Base-by-base conservation (phyloP, 2,888 invertebrate genomes). In the Phaonia tiefii region DNA sequence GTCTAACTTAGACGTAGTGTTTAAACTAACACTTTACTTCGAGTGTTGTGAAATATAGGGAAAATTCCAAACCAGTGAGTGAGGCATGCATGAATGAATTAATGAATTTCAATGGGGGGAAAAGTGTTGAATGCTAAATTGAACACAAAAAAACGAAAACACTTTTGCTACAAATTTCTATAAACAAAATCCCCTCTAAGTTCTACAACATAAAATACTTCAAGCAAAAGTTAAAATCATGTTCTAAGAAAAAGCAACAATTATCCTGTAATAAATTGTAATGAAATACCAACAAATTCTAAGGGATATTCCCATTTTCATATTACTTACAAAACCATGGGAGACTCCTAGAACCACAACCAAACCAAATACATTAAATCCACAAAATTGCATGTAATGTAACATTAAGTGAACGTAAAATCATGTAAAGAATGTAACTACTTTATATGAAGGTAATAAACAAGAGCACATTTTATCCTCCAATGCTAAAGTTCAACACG, bases 401-500 rank as follows among this genome's bases (percentile, higher is more conserved):
- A 22, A 63, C 39, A 63, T 42, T 37, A 42, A 39, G 17, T 22
- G 63, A 63, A 20, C 39, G 20, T 20, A 31, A 3, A 31, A 42
- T 26, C 63, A 39, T 39, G 60, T 31, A 10, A 37, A 7, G 56
- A 22, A 54, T 26, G 25, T 17, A 13, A 5, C 8, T 31, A 17
- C 2, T 39, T 8, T 11, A 25, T 26, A 15, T 20, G 8, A 20
- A 4, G 44, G 54, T 22, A 22, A 54, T 25, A 42, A 63, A 63
- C 63, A 42, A 63, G 42, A 22, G 20, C 42, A 1, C 42, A 51
- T 63, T 20, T 22, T 63, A 20, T 37, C 15, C 37, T 11, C 37
- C 20, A 63, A 63, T 39, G 22, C 63, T 11, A 69, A 69, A 65
- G 31, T 65, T 73, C 63, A 69, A 73, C 69, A 80, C 72, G 69